phyloP scores from a whole-genome alignment of 2,888 invertebrate species.

The Pristionchus mayeri region DNA sequence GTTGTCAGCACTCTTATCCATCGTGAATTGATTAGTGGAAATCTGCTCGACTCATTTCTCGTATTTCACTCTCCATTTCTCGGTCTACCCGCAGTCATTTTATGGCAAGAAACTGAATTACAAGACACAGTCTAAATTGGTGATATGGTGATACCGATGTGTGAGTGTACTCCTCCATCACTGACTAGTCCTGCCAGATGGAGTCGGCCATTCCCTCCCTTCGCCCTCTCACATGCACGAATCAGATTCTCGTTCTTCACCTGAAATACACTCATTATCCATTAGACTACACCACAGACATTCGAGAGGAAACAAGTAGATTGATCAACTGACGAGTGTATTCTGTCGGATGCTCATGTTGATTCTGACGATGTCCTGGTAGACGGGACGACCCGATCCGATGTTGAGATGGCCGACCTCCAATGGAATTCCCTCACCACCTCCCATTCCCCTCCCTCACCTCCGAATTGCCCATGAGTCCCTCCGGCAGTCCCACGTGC shows the following conservation, averaged over 20 bases:
- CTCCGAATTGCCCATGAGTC: conserved; percentile 79
- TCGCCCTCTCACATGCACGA: conserved; percentile 77
- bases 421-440: neutral
- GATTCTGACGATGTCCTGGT: conserved; percentile 79
- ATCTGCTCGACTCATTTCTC: too few relatives aligned
- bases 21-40: too few relatives aligned
- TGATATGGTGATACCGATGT: conserved; percentile 77
- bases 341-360: conserved; percentile 76
- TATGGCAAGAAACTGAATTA: too few relatives aligned
- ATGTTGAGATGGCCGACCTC: conserved; percentile 78
- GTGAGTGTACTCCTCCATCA: conserved; percentile 78
- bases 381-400: conserved; percentile 78
- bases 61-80: neutral
- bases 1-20: too few relatives aligned
- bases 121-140: too few relatives aligned
- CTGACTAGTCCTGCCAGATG: conserved; percentile 78
- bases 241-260: conserved; percentile 76
- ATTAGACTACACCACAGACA: neutral
- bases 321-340: conserved; percentile 54
- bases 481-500: conserved; percentile 78
- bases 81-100: neutral
- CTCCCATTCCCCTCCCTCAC: conserved; percentile 38
- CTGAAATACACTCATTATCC: conserved; percentile 61
- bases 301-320: neutral
- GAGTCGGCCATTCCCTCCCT: conserved; percentile 76